Evolutionary conservation across 2,888 invertebrate species (phyloP), one percentile per base, ranked within the genome.

Genomic region (Nymphalis polychloros): DNA sequence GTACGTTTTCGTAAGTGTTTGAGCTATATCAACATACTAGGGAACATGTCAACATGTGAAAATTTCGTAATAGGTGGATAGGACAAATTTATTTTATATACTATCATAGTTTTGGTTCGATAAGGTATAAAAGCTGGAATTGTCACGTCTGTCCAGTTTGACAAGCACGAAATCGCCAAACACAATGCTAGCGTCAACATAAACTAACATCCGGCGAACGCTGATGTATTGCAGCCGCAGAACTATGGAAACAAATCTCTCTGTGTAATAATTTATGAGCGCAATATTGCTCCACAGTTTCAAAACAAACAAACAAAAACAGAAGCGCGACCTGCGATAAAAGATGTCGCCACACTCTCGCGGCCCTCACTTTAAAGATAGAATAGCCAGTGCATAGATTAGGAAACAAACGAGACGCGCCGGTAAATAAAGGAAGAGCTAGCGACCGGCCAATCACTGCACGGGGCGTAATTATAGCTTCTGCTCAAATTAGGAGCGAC

Each of bases 171-270:
- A 89, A 86, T 87, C 85, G 86, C 81, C 82, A 84, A 84, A 86
- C 79, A 83, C 88, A 89, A 87, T 86, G 84, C 86, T 83, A 81
- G 82, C 83, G 86, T 88, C 89, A 89, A 85, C 89, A 87, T 89
- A 88, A 89, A 90, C 89, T 86, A 89, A 87, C 90, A 90, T 88
- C 88, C 89, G 87, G 86, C 82, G 84, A 86, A 87, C 85, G 81
- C 84, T 91, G 91, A 92, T 90, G 86, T 84, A 92, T 91, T 83
- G 87, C 87, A 81, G 87, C 90, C 90, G 84, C 90, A 87, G 84
- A 86, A 87, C 90, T 90, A 89, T 91, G 88, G 90, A 88, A 88
- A 90, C 92, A 91, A 91, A 90, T 91, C 90, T 90, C 88, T 85
- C 85, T 79, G 82, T 77, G 86, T 82, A 86, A 91, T 90, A 90